Percentiles rank a stretch among this genome's conserved stretches.
phyloP scores from a whole-genome alignment of 2,797 vertebrate genomes.

The Myripristis murdjan region DNA sequence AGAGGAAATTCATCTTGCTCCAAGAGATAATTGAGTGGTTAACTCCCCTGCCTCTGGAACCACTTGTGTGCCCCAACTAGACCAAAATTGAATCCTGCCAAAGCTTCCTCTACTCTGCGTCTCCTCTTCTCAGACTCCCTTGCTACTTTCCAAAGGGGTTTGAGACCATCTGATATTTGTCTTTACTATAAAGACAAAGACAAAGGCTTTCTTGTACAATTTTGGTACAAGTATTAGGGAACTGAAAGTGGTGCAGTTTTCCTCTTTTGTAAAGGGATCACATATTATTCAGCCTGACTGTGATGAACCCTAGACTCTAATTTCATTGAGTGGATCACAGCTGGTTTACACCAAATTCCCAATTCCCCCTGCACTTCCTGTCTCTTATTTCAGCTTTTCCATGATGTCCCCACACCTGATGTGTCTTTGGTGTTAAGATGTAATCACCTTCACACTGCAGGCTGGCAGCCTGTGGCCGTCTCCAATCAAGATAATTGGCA shows the following conservation, averaged over 20 bases:
- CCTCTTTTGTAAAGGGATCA: slow-evolving; percentile 44
- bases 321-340: slow-evolving; percentile 66
- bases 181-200: no score
- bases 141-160: slow-evolving; percentile 25
- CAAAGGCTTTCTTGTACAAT: slow-evolving; percentile 32
- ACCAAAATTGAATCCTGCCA: slow-evolving; percentile 48
- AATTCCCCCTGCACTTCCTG: slow-evolving; percentile 23
- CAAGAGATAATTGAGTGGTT: slow-evolving; percentile 16
- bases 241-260: slow-evolving; percentile 38
- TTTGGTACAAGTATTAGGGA: slow-evolving; percentile 11
- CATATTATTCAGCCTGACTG: slow-evolving; percentile 49
- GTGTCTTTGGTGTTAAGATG: slow-evolving; percentile 56
- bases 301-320: slow-evolving; percentile 44
- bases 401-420: slow-evolving; percentile 75
- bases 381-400: slow-evolving; percentile 72
- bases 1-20: slow-evolving; percentile 18
- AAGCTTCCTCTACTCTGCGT: slow-evolving; percentile 21
- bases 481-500: slow-evolving; percentile 81
- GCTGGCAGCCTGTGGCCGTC: neutral
- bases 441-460: slow-evolving; percentile 68
- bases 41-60: slow-evolving; percentile 38
- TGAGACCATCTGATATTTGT: slow-evolving; percentile 43
- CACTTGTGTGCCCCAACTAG: slow-evolving; percentile 10
- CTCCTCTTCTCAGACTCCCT: slow-evolving; percentile 15
- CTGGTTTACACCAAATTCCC: slow-evolving; percentile 47